Evolutionary conservation across 2,797 vertebrate species (phyloP).

Genomic region (Syndactyla subalaris): DNA sequence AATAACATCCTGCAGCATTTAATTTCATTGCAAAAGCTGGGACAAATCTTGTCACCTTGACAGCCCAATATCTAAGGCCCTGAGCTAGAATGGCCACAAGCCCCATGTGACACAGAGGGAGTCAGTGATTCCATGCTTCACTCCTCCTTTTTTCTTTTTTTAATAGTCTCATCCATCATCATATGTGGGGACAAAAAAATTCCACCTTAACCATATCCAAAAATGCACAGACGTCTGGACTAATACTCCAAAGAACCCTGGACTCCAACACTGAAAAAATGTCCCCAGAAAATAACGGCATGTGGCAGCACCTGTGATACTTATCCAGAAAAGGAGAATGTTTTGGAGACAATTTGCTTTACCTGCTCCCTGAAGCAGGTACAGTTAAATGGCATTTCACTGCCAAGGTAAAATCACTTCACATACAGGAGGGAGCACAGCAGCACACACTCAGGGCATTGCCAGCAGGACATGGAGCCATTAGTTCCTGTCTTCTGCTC

Average conservation of each 20-base stretch:
- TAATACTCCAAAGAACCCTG: background rate
- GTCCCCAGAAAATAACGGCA: background rate
- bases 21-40: background rate
- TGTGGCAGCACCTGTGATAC: background rate
- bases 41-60: slow-evolving; percentile 14
- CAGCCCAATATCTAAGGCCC: background rate
- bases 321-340: background rate
- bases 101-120: background rate
- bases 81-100: background rate
- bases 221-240: background rate
- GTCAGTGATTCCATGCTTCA: background rate
- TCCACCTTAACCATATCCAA: background rate
- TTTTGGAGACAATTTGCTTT: background rate
- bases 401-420: background rate
- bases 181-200: background rate
- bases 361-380: background rate
- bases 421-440: background rate
- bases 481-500: background rate
- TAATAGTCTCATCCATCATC: background rate
- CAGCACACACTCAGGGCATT: background rate
- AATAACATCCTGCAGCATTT: background rate
- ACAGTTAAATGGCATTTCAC: background rate
- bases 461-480: background rate
- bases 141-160: background rate
- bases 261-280: background rate